phyloP scores from a whole-genome alignment of 1,140 invertebrate species.

The Drosophila ohnishii region DNA sequence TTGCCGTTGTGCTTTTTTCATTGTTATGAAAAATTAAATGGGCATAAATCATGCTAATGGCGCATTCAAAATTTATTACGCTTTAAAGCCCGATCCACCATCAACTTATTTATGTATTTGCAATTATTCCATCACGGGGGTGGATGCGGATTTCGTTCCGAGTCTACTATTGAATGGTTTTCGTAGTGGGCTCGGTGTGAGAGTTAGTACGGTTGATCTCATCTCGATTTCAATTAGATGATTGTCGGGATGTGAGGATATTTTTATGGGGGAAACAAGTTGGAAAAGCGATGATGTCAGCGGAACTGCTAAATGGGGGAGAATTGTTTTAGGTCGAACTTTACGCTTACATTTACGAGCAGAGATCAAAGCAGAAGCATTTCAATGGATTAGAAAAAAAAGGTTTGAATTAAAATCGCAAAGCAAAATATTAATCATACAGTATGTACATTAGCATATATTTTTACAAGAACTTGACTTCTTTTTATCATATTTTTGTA shows the following conservation, averaged over 20 bases:
- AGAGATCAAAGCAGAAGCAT: constrained; percentile 3
- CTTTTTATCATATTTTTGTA: not conserved
- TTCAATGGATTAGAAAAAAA: not conserved
- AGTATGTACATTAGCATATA: not conserved
- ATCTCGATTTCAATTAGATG: constrained; percentile 73
- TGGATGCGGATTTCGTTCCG: constrained; percentile 24
- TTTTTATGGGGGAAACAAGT: constrained; percentile 30
- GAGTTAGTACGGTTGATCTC: constrained; percentile 42
- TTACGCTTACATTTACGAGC: not conserved
- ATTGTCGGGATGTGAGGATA: constrained; percentile 54
- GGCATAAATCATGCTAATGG: constrained; percentile 82
- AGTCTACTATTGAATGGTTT: constrained; percentile 46
- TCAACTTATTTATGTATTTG: constrained; percentile 67
- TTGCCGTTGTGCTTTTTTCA: constrained; percentile 54
- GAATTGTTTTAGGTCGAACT: constrained; percentile 11
- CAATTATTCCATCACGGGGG: constrained; percentile 55
- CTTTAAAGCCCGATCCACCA: constrained; percentile 68
- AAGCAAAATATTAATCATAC: not conserved
- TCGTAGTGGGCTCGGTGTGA: constrained; percentile 1
- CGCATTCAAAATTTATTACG: constrained; percentile 81
- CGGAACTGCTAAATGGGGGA: constrained; percentile 7
- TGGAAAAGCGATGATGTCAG: constrained; percentile 46
- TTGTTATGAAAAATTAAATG: constrained; percentile 82
- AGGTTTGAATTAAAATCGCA: not conserved
- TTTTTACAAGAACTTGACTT: not conserved